Evolutionary conservation across 2,797 vertebrate genomes (phyloP), one percentile per base, ranked within the genome.

Genomic region (Clarias fuscus): DNA sequence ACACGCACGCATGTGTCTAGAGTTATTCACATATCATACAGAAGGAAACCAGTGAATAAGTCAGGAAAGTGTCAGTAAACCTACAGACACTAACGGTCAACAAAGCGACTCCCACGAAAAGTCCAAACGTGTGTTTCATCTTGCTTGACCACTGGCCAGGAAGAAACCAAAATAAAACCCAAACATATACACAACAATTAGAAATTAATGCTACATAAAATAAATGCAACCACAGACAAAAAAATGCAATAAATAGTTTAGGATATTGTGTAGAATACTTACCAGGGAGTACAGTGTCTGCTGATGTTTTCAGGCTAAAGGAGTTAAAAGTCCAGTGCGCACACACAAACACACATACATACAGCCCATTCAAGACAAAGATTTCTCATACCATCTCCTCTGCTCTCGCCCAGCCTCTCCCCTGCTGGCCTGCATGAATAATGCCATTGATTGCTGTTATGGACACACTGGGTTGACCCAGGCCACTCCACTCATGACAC

Each of bases 41-140:
- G 70, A 24, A 72, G 30, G 53, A 40, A 53, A 71, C 3, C 15
- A 30, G 27, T 56, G 30, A 76, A 68, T 53, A 33, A 27, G 58
- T 22, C 48, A 11, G 48, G 48, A 58, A 59, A 5, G n/a, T 58
- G 18, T 75, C 22, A 24, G 56, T 67, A 83, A 76, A 92, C 94
- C 92, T 84, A 95, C 94, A 93, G 40, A 82, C 5, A 11, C 85
- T 88, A 8, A 93, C 20, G 78, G 85, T 88, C 87, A 88, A 87
- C 0, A 58, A 90, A 40, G 90, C 92, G 11, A 91, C 14, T 72
- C 93, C 85, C 87, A 94, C 89, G 68, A 92, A 20, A 0, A 93
- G 86, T n/a, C 91, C 90, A 10, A 91, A 88, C 82, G 85, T 80
- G 88, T 14, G 87, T 90, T 89, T 89, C 94, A 94, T 94, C 58